Conservation (phyloP, 2,113 vertebrate genomes). For the Phocoena phocoena region DNA sequence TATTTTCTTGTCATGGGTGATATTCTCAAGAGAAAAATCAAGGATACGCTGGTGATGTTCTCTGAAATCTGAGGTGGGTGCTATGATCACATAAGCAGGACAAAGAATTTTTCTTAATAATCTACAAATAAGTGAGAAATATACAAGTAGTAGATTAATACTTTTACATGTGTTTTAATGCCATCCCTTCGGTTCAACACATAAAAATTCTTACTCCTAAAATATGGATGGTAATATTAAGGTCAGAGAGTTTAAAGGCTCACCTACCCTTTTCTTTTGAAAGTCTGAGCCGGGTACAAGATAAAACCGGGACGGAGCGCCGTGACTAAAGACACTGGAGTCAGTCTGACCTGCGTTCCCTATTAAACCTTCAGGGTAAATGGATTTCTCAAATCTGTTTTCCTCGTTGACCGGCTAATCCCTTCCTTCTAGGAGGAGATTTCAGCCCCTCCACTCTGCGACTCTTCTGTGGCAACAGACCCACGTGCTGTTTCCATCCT, state of each 20-base stretch:
- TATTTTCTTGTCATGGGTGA: constrained; percentile 46
- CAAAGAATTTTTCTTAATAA: constrained; percentile 30
- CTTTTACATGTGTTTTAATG: constrained; percentile 24
- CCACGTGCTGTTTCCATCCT: constrained; percentile 37
- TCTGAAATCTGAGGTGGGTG: constrained; percentile 50
- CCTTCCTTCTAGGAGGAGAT: constrained; percentile 54
- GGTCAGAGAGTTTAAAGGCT: neutral
- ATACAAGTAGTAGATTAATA: neutral
- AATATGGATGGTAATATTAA: constrained; percentile 35
- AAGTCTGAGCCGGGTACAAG: constrained; percentile 14
- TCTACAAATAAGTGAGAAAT: constrained; percentile 40
- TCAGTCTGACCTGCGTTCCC: constrained; percentile 49
- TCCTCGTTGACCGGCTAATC: constrained; percentile 55
- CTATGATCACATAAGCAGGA: constrained; percentile 8
- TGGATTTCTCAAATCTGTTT: constrained; percentile 68
- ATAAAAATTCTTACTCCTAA: constrained; percentile 47
- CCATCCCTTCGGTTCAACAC: neutral
- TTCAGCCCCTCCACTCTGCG: neutral
- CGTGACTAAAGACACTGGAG: constrained; percentile 20
- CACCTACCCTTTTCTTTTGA: constrained; percentile 41
- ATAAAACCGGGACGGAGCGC: constrained; percentile 38
- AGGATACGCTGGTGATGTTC: neutral
- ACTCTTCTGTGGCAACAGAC: neutral
- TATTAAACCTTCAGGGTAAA: constrained; percentile 61
- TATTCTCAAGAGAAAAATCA: constrained; percentile 48